Evolutionary conservation across 2,113 vertebrate species (phyloP).

Genomic region (Sinosuthora webbiana): DNA sequence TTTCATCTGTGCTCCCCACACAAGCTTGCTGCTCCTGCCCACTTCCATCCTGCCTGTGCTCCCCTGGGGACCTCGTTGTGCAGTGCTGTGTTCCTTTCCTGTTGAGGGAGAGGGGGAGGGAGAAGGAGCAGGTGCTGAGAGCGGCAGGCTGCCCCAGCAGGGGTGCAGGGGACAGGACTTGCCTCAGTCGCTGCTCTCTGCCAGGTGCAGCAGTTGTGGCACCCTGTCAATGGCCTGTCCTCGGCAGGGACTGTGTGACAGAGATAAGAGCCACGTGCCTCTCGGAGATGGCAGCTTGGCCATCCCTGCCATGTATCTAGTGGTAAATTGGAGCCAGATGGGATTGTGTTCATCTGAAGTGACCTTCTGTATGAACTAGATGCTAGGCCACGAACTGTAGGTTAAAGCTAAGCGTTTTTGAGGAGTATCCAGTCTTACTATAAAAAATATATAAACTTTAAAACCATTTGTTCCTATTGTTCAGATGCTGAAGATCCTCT

Average conservation of each 20-base stretch:
- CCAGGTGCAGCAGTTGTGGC: background rate
- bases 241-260: accelerated
- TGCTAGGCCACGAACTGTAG: background rate
- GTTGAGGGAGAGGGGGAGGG: background rate
- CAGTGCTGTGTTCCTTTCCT: background rate
- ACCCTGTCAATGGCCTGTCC: background rate
- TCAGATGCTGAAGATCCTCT: background rate
- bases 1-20: background rate
- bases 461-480: background rate
- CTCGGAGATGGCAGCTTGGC: background rate
- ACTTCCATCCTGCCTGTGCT: background rate
- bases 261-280: background rate
- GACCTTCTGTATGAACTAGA: background rate
- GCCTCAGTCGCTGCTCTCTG: background rate
- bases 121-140: background rate
- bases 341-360: background rate
- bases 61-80: background rate
- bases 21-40: background rate
- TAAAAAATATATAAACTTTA: background rate
- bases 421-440: background rate
- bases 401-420: background rate
- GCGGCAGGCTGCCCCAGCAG: accelerated
- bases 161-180: background rate
- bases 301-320: background rate
- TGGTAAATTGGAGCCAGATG: background rate